A percentile compares a stretch with the other conserved stretches of the same genome.
phyloP scores from a whole-genome alignment of 2,888 invertebrate genomes.

The Neria commutata region DNA sequence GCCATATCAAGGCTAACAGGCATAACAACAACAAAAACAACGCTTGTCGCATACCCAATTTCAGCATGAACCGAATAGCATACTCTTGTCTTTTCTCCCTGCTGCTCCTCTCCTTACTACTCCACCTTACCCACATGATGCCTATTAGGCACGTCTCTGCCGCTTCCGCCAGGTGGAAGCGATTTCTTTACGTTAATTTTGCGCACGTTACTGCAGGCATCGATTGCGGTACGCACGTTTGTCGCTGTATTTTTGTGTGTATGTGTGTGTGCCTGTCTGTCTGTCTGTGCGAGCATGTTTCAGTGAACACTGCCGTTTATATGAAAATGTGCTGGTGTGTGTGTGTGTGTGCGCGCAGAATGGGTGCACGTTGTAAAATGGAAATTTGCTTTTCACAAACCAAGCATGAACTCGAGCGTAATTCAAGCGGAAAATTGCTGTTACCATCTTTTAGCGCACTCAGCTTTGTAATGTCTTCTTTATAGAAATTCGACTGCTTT shows the following conservation, averaged over 20 bases:
- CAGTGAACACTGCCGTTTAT: background rate
- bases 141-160: background rate
- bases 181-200: background rate
- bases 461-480: constrained; percentile 1
- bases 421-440: constrained; percentile 57
- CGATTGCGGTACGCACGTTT: constrained; percentile 17
- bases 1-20: background rate
- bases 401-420: constrained; percentile 56
- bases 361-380: constrained; percentile 18
- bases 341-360: background rate
- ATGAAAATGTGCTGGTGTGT: background rate
- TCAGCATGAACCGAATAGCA: too few species aligned
- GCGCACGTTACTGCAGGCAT: constrained; percentile 6
- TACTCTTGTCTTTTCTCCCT: too few species aligned
- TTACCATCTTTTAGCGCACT: background rate
- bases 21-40: background rate
- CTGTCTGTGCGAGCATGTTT: background rate
- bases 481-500: background rate
- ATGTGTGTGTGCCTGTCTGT: background rate
- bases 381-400: constrained; percentile 40
- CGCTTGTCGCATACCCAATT: too few species aligned
- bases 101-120: background rate
- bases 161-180: background rate
- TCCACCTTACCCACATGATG: background rate
- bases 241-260: constrained; percentile 4